A percentile compares a stretch with the other conserved stretches of the same genome.
phyloP scores from a whole-genome alignment of 2,888 invertebrate species.

The Tiphia femorata region DNA sequence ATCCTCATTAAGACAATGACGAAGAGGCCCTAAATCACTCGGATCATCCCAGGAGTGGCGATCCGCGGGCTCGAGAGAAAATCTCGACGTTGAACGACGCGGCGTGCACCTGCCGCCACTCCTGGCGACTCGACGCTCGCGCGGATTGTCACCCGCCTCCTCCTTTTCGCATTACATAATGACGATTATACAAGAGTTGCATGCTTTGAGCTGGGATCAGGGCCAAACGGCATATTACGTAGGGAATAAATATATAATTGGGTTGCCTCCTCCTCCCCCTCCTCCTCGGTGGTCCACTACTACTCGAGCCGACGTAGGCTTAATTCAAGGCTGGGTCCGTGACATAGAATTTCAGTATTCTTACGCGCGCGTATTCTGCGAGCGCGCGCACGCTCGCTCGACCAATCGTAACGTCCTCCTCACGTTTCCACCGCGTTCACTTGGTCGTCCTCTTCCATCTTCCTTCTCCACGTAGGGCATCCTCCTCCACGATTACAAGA shows the following conservation, averaged over 20 bases:
- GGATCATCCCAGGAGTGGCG: no score
- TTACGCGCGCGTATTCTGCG: slow-evolving; percentile 25
- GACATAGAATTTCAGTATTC: slow-evolving; percentile 57
- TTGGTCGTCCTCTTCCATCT: background rate
- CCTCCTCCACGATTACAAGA: background rate
- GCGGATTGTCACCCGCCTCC: slow-evolving; percentile 32
- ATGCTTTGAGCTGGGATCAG: slow-evolving; percentile 57
- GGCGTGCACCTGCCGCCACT: background rate
- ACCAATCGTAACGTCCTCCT: background rate
- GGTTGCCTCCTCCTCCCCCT: slow-evolving; percentile 54
- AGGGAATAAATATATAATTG: slow-evolving; percentile 61
- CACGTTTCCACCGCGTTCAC: background rate
- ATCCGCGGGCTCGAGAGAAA: no score
- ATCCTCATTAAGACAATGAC: no score
- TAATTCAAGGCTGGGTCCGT: slow-evolving; percentile 58
- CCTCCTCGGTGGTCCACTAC: no score
- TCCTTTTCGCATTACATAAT: slow-evolving; percentile 51
- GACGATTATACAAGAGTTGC: slow-evolving; percentile 57
- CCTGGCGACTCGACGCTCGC: background rate
- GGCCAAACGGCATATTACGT: slow-evolving; percentile 60
- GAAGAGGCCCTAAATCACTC: no score
- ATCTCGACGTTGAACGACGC: background rate
- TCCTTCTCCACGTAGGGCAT: background rate
- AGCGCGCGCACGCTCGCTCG: slow-evolving; percentile 11
- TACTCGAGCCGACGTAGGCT: slow-evolving; percentile 51